These are phyloP conservation scores for Oophaga pumilio DNA, from an alignment of 2,113 vertebrate species.

Conservation along the genomic window DNA sequence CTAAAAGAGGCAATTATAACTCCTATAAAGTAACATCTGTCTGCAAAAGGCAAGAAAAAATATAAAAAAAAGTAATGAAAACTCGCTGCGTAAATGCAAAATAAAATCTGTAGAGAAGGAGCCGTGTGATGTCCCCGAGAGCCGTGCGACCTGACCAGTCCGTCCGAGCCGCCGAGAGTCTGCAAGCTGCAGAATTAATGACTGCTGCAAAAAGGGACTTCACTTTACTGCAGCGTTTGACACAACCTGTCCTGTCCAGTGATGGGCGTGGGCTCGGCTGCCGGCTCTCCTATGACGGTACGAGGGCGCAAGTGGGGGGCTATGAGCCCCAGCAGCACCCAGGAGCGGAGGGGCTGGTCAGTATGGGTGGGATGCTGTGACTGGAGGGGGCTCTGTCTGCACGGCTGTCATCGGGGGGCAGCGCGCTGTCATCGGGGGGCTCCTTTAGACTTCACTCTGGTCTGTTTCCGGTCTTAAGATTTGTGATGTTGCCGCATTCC, in stretches of 20 bases:
- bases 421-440: not conserved
- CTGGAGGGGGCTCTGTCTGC: not conserved
- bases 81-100: too few relatives aligned
- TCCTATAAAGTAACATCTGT: too few relatives aligned
- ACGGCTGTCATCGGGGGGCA: not conserved
- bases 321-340: not conserved
- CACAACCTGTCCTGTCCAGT: slow-evolving; percentile 46
- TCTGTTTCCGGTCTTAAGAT: not conserved
- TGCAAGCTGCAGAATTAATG: not conserved
- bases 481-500: slow-evolving; percentile 13
- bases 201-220: slow-evolving; percentile 33
- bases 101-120: too few relatives aligned
- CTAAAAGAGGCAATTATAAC: too few relatives aligned
- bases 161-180: not conserved
- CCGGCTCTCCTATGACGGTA: slow-evolving; percentile 21
- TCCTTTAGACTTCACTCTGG: not conserved
- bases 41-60: too few relatives aligned
- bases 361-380: not conserved
- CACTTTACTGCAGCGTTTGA: slow-evolving; percentile 42
- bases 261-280: not conserved
- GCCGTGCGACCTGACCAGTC: too few relatives aligned
- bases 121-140: too few relatives aligned
- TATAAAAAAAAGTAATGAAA: too few relatives aligned
- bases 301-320: not conserved
- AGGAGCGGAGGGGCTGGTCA: not conserved